phyloP scores from a whole-genome alignment of 2,888 invertebrate species.

The Hydrotaea cyrtoneurina region DNA sequence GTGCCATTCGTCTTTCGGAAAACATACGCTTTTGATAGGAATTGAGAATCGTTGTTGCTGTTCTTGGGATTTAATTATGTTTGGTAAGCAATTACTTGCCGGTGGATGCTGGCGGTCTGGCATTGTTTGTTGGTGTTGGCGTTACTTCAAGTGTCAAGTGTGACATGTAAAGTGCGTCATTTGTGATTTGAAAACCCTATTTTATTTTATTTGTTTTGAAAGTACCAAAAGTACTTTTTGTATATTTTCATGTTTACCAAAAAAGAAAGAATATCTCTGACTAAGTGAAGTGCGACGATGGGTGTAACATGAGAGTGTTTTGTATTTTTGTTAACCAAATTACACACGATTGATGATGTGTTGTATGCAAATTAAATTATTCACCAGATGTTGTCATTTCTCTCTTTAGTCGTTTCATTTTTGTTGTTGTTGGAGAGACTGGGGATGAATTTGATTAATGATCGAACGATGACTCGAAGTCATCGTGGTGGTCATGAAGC shows the following conservation, averaged over 20 bases:
- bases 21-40: neutral
- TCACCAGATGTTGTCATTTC: constrained; percentile 65
- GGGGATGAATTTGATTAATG: too few species aligned
- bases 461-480: too few species aligned
- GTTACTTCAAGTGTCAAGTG: constrained; percentile 6
- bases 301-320: neutral
- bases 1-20: neutral
- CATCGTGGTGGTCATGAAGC: too few species aligned
- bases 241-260: neutral
- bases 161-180: constrained; percentile 28
- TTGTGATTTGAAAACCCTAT: neutral
- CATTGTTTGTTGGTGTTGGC: neutral
- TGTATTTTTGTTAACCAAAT: neutral
- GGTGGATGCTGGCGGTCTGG: neutral
- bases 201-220: neutral
- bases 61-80: constrained; percentile 2
- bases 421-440: too few species aligned
- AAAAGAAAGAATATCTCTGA: neutral
- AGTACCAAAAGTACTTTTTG: too few species aligned
- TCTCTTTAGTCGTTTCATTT: too few species aligned
- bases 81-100: constrained; percentile 1
- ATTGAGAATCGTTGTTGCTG: neutral
- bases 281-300: neutral
- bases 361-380: constrained; percentile 56
- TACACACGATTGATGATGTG: constrained; percentile 16